Evolutionary conservation across 2,113 vertebrate species (phyloP), one percentile per base, ranked within the genome.

Genomic region (Mugil cephalus): DNA sequence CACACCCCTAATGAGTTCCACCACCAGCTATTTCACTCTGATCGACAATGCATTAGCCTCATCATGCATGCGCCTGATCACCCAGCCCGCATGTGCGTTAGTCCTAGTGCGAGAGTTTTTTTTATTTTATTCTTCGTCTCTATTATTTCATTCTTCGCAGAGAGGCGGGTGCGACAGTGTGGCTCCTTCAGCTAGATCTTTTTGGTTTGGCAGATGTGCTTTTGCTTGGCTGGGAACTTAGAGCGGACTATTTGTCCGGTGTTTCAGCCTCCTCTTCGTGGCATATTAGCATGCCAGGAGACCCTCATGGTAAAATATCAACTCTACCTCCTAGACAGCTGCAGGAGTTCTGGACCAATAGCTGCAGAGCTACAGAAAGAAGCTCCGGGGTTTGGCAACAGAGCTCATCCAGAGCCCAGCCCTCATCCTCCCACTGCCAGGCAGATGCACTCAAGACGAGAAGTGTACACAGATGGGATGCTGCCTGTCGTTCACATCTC

Each of bases 401-500:
- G 39, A 55, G 15, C 68, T 79, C 39, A 39, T 67, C 36, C 46
- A 66, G 19, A 66, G 19, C 67, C 60, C 39, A 14, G 39, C 54
- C 65, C 55, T 62, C 80, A 66, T 55, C 51, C 60, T 67, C 43
- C 52, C 53, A 43, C 74, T 48, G 69, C 82, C 74, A 82, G 72
- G 79, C 79, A 80, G 73, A 77, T 74, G 83, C 77, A 76, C 45
- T 77, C 36, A 51, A 76, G 68, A 83, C 74, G 61, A 64, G 64
- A 38, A 36, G 47, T 15, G 17, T 42, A 75, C 42, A 61, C 76
- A 78, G 64, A 84, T 72, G 78, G 74, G 53, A 47, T 10, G 1
- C 40, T 63, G 75, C 51, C 64, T 64, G 68, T 74, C 78, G 58
- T 66, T 79, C 71, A 73, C 61, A 69, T 46, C 18, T 8, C 38